Conservation (phyloP, 2,113 vertebrate genomes). For the Eclectus roratus region DNA sequence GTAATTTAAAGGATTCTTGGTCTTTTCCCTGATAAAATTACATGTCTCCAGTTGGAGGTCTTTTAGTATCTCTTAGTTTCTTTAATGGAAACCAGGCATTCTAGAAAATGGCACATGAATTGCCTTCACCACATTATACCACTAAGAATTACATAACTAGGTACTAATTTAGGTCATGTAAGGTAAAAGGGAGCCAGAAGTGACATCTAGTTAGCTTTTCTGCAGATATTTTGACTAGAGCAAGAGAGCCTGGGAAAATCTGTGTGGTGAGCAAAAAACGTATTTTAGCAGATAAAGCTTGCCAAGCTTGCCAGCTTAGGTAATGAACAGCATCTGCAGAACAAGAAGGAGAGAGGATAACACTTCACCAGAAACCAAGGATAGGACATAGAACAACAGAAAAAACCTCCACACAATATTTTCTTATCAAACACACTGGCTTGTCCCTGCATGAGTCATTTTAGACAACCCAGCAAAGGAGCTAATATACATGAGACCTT, state of each 20-base stretch:
- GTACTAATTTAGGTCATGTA: constrained; percentile 29
- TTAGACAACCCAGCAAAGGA: not conserved
- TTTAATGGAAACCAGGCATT: constrained; percentile 37
- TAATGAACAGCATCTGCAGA: not conserved
- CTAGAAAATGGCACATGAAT: constrained; percentile 17
- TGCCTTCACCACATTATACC: not conserved
- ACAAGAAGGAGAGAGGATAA: not conserved
- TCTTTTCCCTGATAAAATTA: constrained; percentile 24
- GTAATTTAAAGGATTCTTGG: constrained; percentile 38
- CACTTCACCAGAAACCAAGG: not conserved
- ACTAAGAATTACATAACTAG: not conserved
- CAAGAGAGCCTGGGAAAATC: not conserved
- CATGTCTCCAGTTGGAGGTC: not conserved
- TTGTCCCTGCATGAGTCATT: not conserved
- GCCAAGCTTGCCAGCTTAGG: not conserved
- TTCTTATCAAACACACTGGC: not conserved
- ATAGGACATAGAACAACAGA: not conserved
- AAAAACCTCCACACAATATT: not conserved
- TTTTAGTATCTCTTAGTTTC: not conserved
- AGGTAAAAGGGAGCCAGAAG: constrained; percentile 21
- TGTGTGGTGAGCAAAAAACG: not conserved
- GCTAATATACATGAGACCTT: not conserved
- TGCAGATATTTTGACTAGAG: constrained; percentile 8
- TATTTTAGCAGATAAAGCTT: not conserved
- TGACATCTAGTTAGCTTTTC: not conserved